These are phyloP conservation scores for Accipiter virgatus DNA, from an alignment of 2,113 vertebrate species.

Conservation along the genomic window DNA sequence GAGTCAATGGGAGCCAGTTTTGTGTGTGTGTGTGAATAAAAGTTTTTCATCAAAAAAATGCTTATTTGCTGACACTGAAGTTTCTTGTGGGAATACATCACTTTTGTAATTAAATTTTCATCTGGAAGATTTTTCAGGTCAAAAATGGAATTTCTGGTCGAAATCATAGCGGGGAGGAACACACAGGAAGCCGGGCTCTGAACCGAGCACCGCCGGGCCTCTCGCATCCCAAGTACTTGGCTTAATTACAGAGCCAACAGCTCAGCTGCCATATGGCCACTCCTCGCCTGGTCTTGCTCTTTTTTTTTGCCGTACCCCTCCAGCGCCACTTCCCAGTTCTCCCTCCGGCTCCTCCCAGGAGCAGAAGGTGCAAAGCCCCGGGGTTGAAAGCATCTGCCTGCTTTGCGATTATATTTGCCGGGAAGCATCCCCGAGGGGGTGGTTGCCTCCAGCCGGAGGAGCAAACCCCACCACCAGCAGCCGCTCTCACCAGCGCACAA, in stretches of 20 bases:
- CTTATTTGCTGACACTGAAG: slow-evolving; percentile 34
- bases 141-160: slow-evolving; percentile 61
- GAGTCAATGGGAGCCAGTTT: neutral
- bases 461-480: neutral
- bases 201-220: neutral
- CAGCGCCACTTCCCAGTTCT: neutral
- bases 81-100: slow-evolving; percentile 60
- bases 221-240: neutral
- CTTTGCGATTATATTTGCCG: neutral
- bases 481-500: neutral
- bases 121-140: slow-evolving; percentile 61
- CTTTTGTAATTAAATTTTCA: slow-evolving; percentile 55
- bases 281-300: neutral
- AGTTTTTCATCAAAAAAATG: neutral
- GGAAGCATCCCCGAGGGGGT: neutral
- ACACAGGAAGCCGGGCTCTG: slow-evolving; percentile 28
- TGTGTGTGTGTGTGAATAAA: neutral
- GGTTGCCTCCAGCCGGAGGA: neutral
- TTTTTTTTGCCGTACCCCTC: neutral
- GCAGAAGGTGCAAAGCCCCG: neutral
- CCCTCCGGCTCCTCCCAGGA: neutral
- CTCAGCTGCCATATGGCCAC: neutral
- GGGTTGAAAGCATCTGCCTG: neutral
- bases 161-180: slow-evolving; percentile 15
- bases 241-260: neutral